phyloP scores from a whole-genome alignment of 2,113 vertebrate species.

The Neotragus moschatus region DNA sequence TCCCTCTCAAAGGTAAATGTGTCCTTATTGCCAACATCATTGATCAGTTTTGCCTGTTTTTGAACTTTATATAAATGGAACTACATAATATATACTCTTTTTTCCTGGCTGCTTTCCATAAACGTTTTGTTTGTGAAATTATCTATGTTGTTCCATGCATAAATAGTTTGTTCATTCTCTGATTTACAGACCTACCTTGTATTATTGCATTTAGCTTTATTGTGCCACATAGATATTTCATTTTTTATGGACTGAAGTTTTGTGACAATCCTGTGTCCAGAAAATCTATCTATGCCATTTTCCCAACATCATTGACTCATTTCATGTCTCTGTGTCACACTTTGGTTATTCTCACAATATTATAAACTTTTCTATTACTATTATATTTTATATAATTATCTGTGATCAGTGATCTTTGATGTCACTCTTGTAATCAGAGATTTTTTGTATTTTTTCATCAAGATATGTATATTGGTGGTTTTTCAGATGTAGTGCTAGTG shows the following conservation, averaged over 20 bases:
- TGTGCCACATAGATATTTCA: background rate
- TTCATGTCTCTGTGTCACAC: background rate
- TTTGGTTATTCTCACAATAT: background rate
- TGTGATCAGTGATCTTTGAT: background rate
- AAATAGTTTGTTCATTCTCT: background rate
- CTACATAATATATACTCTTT: background rate
- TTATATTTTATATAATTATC: background rate
- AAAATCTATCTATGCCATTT: background rate
- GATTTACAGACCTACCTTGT: background rate
- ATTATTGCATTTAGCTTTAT: background rate
- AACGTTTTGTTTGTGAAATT: background rate
- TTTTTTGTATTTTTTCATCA: background rate
- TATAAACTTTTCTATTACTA: background rate
- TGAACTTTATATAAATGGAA: background rate
- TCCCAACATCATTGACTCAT: background rate
- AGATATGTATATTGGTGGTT: background rate
- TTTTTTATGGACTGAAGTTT: background rate
- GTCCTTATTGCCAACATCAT: background rate
- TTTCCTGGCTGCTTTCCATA: background rate
- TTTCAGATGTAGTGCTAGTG: background rate
- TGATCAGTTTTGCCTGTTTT: background rate
- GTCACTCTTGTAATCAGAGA: background rate
- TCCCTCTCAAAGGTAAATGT: background rate
- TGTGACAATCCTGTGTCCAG: background rate
- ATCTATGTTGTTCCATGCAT: background rate